Evolutionary conservation across 2,797 vertebrate species (phyloP).

Genomic region (Buphagus erythrorhynchus): DNA sequence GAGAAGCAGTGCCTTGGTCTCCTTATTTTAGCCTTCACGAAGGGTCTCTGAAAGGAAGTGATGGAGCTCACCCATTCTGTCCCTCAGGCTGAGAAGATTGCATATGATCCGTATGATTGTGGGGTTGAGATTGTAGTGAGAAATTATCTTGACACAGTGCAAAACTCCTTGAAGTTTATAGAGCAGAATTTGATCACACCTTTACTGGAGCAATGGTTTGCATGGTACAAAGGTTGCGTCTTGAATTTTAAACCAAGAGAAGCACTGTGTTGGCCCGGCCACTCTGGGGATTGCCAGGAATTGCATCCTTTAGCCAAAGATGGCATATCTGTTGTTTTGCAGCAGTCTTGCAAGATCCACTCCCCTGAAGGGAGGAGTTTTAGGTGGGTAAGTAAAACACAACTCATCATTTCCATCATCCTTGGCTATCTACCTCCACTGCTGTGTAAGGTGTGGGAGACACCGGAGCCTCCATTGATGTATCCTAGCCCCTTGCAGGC

Average conservation of each 20-base stretch:
- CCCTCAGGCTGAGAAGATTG: neutral
- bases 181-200: neutral
- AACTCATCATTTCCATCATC: neutral
- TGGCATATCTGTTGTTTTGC: constrained; percentile 24
- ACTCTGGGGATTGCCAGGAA: neutral
- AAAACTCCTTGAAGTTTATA: neutral
- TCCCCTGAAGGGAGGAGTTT: constrained; percentile 19
- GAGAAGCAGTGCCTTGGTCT: neutral
- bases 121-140: neutral
- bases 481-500: neutral
- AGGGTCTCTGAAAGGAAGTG: neutral
- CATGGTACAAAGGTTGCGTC: neutral
- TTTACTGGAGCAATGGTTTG: neutral
- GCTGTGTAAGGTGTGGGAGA: neutral
- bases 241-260: neutral
- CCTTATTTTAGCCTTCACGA: neutral
- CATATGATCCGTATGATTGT: neutral
- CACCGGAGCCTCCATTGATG: neutral
- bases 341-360: constrained; percentile 21
- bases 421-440: neutral
- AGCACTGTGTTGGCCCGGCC: neutral
- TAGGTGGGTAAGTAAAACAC: constrained; percentile 29
- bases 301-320: constrained; percentile 14
- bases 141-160: neutral
- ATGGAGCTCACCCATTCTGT: neutral